Percentiles rank a stretch among this genome's conserved stretches.
These are phyloP conservation scores for Cheilosia urbana DNA, from an alignment of 2,888 invertebrate genomes.

Conservation along the genomic window DNA sequence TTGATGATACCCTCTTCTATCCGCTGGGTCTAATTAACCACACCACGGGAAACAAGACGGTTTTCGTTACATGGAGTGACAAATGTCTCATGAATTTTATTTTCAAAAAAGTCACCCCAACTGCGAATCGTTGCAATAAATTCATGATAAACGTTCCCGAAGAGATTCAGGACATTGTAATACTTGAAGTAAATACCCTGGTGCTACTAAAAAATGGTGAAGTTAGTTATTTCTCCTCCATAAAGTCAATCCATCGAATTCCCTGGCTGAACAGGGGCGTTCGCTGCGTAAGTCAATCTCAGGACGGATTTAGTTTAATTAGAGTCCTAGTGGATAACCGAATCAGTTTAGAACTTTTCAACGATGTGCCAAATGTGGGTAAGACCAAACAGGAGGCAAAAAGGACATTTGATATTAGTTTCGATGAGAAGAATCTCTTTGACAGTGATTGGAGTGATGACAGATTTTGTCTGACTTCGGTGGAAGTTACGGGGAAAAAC, in stretches of 20 bases:
- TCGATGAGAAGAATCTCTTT: slow-evolving; percentile 80
- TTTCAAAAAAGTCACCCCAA: slow-evolving; percentile 78
- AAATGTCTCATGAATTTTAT: slow-evolving; percentile 81
- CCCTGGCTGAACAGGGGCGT: slow-evolving; percentile 79
- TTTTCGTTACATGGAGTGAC: slow-evolving; percentile 82
- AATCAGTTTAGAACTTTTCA: slow-evolving; percentile 79
- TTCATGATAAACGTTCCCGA: slow-evolving; percentile 69
- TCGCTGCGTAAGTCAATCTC: slow-evolving; percentile 77
- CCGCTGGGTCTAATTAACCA: slow-evolving; percentile 80
- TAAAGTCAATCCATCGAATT: slow-evolving; percentile 80
- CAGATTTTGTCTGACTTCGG: slow-evolving; percentile 78
- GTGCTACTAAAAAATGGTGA: slow-evolving; percentile 80
- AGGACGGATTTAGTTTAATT: slow-evolving; percentile 80
- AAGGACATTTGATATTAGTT: slow-evolving; percentile 80
- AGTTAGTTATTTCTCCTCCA: slow-evolving; percentile 81
- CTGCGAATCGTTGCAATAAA: slow-evolving; percentile 73
- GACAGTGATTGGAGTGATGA: slow-evolving; percentile 80
- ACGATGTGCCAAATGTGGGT: slow-evolving; percentile 79
- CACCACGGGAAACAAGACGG: slow-evolving; percentile 79
- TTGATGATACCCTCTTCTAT: slow-evolving; percentile 81
- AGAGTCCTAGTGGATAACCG: slow-evolving; percentile 75
- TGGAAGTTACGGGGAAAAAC: slow-evolving; percentile 77
- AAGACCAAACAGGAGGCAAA: slow-evolving; percentile 77
- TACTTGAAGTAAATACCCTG: slow-evolving; percentile 81
- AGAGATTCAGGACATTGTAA: slow-evolving; percentile 78